These are phyloP conservation scores for Drosophila athabasca DNA, from an alignment of 1,140 invertebrate genomes.

Conservation along the genomic window DNA sequence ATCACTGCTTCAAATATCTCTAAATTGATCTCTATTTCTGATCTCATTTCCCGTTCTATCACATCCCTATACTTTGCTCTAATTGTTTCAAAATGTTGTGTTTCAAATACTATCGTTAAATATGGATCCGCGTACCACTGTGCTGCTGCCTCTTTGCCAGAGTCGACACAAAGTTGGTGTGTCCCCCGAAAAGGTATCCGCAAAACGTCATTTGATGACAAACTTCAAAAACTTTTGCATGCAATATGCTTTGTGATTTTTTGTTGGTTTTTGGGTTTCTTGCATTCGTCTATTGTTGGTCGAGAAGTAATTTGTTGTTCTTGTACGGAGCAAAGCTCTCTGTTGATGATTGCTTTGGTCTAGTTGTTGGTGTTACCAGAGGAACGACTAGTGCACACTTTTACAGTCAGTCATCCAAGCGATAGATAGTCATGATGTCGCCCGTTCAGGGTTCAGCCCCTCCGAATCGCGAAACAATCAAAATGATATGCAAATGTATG, in stretches of 20 bases:
- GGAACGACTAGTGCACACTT: slow-evolving; percentile 64
- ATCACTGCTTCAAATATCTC: too few relatives aligned
- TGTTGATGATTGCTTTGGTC: slow-evolving; percentile 68
- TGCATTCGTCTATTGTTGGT: slow-evolving; percentile 46
- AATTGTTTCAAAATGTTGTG: background rate
- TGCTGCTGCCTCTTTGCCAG: slow-evolving; percentile 8
- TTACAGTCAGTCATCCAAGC: slow-evolving; percentile 73
- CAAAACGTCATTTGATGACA: slow-evolving; percentile 77
- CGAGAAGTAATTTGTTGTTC: slow-evolving; percentile 48
- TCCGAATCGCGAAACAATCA: slow-evolving; percentile 71
- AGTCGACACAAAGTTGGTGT: too few relatives aligned
- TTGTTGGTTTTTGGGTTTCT: slow-evolving; percentile 11
- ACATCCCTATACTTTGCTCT: background rate
- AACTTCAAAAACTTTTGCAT: slow-evolving; percentile 74
- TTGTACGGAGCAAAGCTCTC: background rate
- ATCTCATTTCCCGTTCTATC: too few relatives aligned
- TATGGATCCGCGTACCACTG: slow-evolving; percentile 24
- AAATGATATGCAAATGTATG: slow-evolving; percentile 83
- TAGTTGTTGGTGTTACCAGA: slow-evolving; percentile 34
- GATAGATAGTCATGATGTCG: slow-evolving; percentile 17
- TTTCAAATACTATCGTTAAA: background rate
- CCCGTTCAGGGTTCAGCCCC: slow-evolving; percentile 35
- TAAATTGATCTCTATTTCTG: too few relatives aligned
- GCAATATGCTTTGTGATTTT: slow-evolving; percentile 55
- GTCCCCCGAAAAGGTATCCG: slow-evolving; percentile 24